Percentiles rank a stretch among this genome's conserved stretches.
phyloP scores from a whole-genome alignment of 2,797 vertebrate genomes.

The Crypturellus tataupa region DNA sequence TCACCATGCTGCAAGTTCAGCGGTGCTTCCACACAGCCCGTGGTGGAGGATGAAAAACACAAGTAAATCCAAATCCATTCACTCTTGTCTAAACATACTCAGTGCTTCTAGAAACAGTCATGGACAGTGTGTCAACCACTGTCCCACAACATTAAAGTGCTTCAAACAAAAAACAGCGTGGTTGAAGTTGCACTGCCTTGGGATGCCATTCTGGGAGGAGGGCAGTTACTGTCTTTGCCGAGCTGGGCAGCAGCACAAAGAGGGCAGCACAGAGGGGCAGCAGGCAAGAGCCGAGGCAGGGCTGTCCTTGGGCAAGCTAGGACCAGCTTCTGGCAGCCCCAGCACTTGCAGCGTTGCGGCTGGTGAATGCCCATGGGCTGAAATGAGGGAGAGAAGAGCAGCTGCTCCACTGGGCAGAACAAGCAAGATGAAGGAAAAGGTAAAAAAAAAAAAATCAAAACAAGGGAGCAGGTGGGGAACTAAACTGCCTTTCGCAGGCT shows the following conservation, averaged over 20 bases:
- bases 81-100: conserved; percentile 22
- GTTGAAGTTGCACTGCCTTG: not conserved
- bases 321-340: not conserved
- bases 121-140: not conserved
- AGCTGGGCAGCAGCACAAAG: not conserved
- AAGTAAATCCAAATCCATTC: not conserved
- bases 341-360: not conserved
- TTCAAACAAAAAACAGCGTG: conserved; percentile 14
- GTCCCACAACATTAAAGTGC: conserved; percentile 51
- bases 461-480: not conserved
- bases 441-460: not conserved
- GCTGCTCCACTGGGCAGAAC: not conserved
- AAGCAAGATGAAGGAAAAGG: not conserved
- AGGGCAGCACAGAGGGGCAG: not conserved
- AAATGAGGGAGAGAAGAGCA: not conserved
- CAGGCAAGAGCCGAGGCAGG: not conserved
- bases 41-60: not conserved
- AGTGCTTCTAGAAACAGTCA: conserved; percentile 54
- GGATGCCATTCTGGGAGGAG: not conserved
- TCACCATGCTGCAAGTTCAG: not conserved
- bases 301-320: not conserved
- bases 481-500: not conserved
- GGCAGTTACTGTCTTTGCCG: not conserved
- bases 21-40: not conserved
- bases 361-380: not conserved